Base-by-base conservation (phyloP, 1,140 invertebrate species). In the Drosophila bocqueti region DNA sequence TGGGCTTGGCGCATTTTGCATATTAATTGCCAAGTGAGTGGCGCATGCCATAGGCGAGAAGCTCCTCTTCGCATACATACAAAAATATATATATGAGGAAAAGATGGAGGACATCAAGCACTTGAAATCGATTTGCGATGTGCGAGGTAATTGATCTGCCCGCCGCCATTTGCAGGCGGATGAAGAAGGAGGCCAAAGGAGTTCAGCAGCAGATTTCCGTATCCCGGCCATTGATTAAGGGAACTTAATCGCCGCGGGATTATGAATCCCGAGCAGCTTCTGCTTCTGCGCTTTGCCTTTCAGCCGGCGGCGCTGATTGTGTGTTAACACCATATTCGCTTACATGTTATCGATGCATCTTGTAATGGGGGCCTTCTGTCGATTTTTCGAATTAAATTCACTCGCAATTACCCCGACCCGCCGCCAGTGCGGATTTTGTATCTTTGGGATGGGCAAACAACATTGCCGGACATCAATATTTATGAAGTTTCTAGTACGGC, bases 261-360 rank as follows among this genome's bases (percentile, higher is more conserved):
- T 86, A 87, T 73, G 61, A 62, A 67, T 71, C 74, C 67, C 57
- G 60, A 34, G 47, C 71, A 74, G 81, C 81, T 85, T 90, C 85
- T 90, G 85, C 55, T 58, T 58, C 54, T 58, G 34, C 63, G 62
- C 62, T 65, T 65, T 81, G 58, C 75, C 65, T 40, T 42, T 60
- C n/a, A 34, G 75, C 75, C 62, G 21, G 50, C 21, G 81, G 84
- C 78, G 42, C 59, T 85, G 85, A 81, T 85, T 81, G 65, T 90
- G 67, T 89, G 85, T 89, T 89, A 89, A 89, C 85, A 89, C 85
- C 86, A 90, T 90, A 89, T 90, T 89, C 85, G 85, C 85, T 89
- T 89, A 85, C 85, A 89, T 85, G 81, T 76, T 90, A 89, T 90
- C 81, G 69, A 65, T 38, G 67, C 78, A 76, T 81, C 86, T 76